Conservation (phyloP, 2,797 vertebrate genomes). For the Serranus cabrilla region DNA sequence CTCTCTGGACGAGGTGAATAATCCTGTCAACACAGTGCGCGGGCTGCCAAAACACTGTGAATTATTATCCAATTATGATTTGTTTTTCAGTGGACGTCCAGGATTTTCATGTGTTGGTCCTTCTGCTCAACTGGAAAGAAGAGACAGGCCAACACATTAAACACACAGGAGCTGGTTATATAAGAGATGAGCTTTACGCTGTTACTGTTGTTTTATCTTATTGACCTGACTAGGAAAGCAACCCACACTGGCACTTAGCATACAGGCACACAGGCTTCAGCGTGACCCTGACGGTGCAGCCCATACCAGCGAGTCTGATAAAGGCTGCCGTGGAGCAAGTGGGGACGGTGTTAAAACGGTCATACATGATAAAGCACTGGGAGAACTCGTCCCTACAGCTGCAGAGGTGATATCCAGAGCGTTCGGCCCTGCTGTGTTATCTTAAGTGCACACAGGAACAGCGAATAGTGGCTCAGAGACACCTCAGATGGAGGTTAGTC, state of each 20-base stretch:
- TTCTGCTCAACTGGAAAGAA: slow-evolving; percentile 57
- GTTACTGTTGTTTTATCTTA: slow-evolving; percentile 78
- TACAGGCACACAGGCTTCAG: slow-evolving; percentile 63
- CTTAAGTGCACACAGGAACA: slow-evolving; percentile 71
- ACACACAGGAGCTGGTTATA: slow-evolving; percentile 59
- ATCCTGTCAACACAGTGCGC: slow-evolving; percentile 61
- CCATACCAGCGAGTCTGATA: slow-evolving; percentile 73
- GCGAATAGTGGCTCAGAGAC: slow-evolving; percentile 58
- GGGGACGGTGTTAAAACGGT: slow-evolving; percentile 63
- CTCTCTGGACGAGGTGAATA: slow-evolving; percentile 68
- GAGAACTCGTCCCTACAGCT: slow-evolving; percentile 37
- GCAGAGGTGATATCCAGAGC: slow-evolving; percentile 59
- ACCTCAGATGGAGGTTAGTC: slow-evolving; percentile 60
- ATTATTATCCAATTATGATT: slow-evolving; percentile 76
- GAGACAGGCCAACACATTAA: slow-evolving; percentile 40
- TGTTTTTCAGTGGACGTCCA: slow-evolving; percentile 64
- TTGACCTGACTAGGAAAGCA: slow-evolving; percentile 76
- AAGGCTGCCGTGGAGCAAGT: slow-evolving; percentile 64
- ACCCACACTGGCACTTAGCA: slow-evolving; percentile 79
- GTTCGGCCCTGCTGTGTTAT: slow-evolving; percentile 51
- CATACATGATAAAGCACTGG: slow-evolving; percentile 69
- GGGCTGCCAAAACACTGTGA: slow-evolving; percentile 65
- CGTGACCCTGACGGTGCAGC: slow-evolving; percentile 59
- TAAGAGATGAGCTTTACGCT: slow-evolving; percentile 63
- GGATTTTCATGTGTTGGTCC: slow-evolving; percentile 64